These are phyloP conservation scores for Falco novaeseelandiae DNA, from an alignment of 2,797 vertebrate genomes.

Conservation along the genomic window DNA sequence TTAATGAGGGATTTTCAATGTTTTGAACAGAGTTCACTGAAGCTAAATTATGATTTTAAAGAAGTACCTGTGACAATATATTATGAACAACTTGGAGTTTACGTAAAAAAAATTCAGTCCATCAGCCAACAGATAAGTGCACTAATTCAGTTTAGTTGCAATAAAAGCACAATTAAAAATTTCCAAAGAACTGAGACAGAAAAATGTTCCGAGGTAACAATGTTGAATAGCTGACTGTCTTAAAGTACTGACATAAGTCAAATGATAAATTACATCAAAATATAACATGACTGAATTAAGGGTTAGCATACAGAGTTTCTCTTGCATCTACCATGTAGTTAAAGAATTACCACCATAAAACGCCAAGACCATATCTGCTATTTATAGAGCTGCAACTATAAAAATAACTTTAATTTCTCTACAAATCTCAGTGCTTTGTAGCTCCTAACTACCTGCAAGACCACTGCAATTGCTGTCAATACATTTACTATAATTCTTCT, in stretches of 20 bases:
- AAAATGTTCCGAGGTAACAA: background rate
- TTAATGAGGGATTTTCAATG: background rate
- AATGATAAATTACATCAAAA: background rate
- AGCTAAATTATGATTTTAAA: background rate
- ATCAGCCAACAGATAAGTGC: constrained; percentile 10
- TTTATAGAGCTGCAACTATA: background rate
- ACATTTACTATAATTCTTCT: background rate
- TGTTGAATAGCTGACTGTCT: background rate
- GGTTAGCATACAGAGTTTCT: background rate
- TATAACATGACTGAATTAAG: background rate
- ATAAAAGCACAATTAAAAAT: background rate
- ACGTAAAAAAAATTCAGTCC: constrained; percentile 21
- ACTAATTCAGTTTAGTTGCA: background rate
- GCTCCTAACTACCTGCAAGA: background rate
- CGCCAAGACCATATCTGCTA: background rate
- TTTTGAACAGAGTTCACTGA: background rate
- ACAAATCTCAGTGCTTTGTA: background rate
- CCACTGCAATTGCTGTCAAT: background rate
- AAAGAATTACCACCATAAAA: background rate
- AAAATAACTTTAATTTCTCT: background rate
- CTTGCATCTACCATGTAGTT: background rate
- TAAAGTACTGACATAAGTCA: background rate
- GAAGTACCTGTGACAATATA: background rate
- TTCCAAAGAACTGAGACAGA: background rate
- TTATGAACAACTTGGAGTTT: background rate